Conservation (phyloP, 2,888 invertebrate genomes). For the Polyommatus icarus region DNA sequence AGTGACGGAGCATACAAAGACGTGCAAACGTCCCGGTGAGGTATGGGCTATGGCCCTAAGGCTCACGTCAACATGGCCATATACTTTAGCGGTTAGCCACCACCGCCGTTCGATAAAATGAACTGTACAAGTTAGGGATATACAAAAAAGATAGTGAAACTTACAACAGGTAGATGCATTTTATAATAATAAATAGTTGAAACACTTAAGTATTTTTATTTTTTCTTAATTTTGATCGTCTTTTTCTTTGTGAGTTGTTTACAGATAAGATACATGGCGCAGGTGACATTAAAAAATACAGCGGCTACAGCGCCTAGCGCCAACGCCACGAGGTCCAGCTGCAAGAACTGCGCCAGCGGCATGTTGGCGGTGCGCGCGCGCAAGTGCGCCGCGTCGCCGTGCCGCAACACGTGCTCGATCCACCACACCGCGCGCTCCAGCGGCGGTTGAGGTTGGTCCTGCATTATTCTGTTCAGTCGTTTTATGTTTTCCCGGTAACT, state of each 20-base stretch:
- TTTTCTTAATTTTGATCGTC: not conserved
- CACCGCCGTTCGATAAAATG: too few species aligned
- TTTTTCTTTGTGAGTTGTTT: not conserved
- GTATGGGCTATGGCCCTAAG: too few species aligned
- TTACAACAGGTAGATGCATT: too few species aligned
- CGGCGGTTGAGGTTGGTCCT: conserved; percentile 35
- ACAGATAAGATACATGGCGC: too few species aligned
- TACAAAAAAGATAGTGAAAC: too few species aligned
- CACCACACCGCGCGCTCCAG: conserved; percentile 53
- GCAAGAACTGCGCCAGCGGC: conserved; percentile 39
- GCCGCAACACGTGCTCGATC: conserved; percentile 57
- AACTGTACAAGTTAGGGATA: too few species aligned
- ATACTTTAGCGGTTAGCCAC: too few species aligned
- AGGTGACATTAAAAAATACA: not conserved
- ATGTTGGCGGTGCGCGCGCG: conserved; percentile 43
- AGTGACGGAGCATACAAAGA: too few species aligned
- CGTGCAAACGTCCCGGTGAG: too few species aligned
- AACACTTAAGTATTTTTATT: not conserved
- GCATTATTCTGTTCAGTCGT: conserved; percentile 11
- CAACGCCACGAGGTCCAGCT: conserved; percentile 37
- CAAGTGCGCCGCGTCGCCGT: conserved; percentile 53
- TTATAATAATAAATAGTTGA: not conserved
- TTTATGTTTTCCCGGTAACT: conserved; percentile 28
- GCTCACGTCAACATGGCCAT: too few species aligned
- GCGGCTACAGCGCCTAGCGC: not conserved